Base-by-base conservation (phyloP, 1,140 invertebrate species). In the Drosophila fuyamai region DNA sequence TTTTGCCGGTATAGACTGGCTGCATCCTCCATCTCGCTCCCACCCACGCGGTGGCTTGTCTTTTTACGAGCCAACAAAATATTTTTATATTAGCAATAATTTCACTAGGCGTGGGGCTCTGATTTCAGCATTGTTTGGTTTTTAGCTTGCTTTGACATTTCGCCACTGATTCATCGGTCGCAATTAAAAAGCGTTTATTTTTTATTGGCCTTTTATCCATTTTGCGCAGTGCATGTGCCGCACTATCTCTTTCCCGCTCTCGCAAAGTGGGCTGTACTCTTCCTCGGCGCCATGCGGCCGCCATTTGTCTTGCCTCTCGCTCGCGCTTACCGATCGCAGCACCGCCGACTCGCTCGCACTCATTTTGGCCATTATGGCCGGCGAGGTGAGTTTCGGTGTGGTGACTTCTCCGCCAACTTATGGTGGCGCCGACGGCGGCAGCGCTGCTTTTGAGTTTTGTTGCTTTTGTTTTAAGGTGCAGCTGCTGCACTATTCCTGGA, bases 61-160 rank as follows among this genome's bases (percentile, higher is more conserved):
- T 56, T 91, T 91, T 91, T 91, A 91, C 63, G 89, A 83, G 81
- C 81, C 81, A 65, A 91, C 81, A 80, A 89, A 85, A 85, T 78
- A 77, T 85, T 88, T 91, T 89, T 91, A 91, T 91, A 85, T 89
- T 89, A 85, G 83, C 89, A 85, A 89, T 89, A 80, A 89, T 89
- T 90, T 90, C 65, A 89, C 78, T 72, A 90, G 80, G 80, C 70
- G 73, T 79, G 83, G 56, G 44, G 61, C 57, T 79, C 56, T 35
- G 50, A 41, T 89, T 83, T 58, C 54, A 53, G 68, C 48, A 38
- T 53, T 79, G 61, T 48, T 62, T 27, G 47, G 51, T 36, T 27
- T 56, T 48, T 13, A n/a, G 5, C 13, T 12, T 68, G 68, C 68
- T 83, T 68, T 66, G 79, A 82, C 81, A 83, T 72, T 82, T 79